Conservation (phyloP, 2,888 invertebrate genomes). For the Aleiodes alternator region DNA sequence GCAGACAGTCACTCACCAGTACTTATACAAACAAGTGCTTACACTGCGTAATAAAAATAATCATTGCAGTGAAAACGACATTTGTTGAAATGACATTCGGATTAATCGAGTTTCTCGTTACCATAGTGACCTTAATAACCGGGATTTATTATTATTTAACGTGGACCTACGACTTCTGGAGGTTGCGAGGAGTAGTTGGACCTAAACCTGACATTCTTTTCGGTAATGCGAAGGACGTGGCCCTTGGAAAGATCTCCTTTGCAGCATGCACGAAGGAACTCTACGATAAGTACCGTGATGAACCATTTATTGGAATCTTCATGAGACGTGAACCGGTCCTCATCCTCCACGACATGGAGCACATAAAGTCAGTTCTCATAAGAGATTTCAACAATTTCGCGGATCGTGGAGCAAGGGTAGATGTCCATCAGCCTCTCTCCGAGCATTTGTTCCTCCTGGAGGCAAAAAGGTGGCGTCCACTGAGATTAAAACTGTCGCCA, state of each 20-base stretch:
- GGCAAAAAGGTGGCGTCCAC: constrained; percentile 73
- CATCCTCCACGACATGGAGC: constrained; percentile 47
- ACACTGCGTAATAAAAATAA: no score
- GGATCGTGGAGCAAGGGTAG: constrained; percentile 44
- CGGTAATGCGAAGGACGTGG: constrained; percentile 67
- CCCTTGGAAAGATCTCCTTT: constrained; percentile 23
- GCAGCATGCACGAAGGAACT: constrained; percentile 28
- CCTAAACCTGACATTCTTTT: constrained; percentile 66
- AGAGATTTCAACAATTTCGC: constrained; percentile 51
- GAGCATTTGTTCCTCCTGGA: constrained; percentile 70
- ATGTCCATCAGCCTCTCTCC: constrained; percentile 66
- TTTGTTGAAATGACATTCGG: background rate
- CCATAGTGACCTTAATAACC: background rate
- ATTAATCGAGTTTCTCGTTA: background rate
- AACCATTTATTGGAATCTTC: constrained; percentile 70
- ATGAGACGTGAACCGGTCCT: constrained; percentile 34
- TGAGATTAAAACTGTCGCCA: constrained; percentile 74
- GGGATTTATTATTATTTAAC: constrained; percentile 59
- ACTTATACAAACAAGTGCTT: no score
- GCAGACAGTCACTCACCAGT: no score
- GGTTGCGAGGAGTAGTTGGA: constrained; percentile 68
- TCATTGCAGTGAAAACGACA: background rate
- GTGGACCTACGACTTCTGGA: constrained; percentile 73
- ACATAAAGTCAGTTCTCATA: constrained; percentile 49
- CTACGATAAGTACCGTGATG: constrained; percentile 42